These are phyloP conservation scores for Anguilla rostrata DNA, from an alignment of 2,113 vertebrate genomes.

Conservation along the genomic window DNA sequence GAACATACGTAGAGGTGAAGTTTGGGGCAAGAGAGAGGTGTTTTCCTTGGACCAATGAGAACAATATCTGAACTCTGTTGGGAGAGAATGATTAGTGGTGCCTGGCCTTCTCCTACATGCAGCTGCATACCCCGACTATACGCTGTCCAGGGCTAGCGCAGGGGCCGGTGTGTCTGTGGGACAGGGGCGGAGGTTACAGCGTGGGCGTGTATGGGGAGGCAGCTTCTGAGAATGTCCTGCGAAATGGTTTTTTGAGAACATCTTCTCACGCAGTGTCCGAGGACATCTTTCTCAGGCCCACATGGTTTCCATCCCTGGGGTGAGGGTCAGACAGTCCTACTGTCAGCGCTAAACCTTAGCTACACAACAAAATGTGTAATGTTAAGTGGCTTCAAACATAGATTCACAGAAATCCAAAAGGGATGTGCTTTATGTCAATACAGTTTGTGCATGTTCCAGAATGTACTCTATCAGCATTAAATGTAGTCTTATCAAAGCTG, in stretches of 20 bases:
- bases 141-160: background rate
- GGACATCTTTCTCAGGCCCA: background rate
- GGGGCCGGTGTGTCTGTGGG: background rate
- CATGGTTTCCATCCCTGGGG: background rate
- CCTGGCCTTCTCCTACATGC: background rate
- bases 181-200: background rate
- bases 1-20: background rate
- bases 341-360: background rate
- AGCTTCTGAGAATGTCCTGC: background rate
- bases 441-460: too few species aligned
- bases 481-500: background rate
- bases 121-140: background rate
- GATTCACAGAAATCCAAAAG: background rate
- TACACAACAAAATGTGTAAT: background rate
- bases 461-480: too few species aligned
- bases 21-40: background rate
- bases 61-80: background rate
- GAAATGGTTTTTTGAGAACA: background rate
- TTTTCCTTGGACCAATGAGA: background rate
- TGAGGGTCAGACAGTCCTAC: background rate
- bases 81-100: background rate
- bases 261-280: background rate
- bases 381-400: background rate
- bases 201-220: background rate
- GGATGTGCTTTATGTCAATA: too few species aligned